Evolutionary conservation across 2,113 vertebrate genomes (phyloP).

Genomic region (Lasiurus cinereus): DNA sequence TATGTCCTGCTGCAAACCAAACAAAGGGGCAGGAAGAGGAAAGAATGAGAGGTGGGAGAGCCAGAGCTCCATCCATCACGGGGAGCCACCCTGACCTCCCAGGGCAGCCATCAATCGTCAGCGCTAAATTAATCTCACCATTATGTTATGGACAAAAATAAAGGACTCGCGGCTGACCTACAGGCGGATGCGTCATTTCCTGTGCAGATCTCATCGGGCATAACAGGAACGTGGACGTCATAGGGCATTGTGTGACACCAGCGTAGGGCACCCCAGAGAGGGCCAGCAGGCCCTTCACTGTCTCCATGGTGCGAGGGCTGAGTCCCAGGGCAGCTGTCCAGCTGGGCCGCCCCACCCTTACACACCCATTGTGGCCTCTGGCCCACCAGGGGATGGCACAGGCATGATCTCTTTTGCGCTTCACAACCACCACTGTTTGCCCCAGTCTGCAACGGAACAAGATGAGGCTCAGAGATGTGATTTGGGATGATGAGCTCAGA

Average conservation of each 20-base stretch:
- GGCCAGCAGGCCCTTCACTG: not conserved
- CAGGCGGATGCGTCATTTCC: constrained; percentile 22
- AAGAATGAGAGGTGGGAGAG: constrained; percentile 29
- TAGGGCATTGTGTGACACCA: not conserved
- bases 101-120: not conserved
- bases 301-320: fast-evolving
- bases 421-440: not conserved
- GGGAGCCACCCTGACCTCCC: constrained; percentile 55
- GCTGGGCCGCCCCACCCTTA: not conserved
- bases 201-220: not conserved
- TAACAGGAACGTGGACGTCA: not conserved
- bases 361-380: fast-evolving
- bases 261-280: fast-evolving
- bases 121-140: constrained; percentile 61
- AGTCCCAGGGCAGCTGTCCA: not conserved
- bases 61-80: constrained; percentile 37
- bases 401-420: not conserved
- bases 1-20: fast-evolving
- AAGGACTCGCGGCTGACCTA: not conserved
- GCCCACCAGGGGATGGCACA: too few relatives aligned
- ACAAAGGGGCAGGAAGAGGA: constrained; percentile 60
- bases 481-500: not conserved
- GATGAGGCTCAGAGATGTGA: not conserved
- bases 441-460: not conserved
- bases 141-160: constrained; percentile 72